Percentiles rank a stretch among this genome's conserved stretches.
phyloP scores from a whole-genome alignment of 2,797 vertebrate species.

The Brachymystax lenok region DNA sequence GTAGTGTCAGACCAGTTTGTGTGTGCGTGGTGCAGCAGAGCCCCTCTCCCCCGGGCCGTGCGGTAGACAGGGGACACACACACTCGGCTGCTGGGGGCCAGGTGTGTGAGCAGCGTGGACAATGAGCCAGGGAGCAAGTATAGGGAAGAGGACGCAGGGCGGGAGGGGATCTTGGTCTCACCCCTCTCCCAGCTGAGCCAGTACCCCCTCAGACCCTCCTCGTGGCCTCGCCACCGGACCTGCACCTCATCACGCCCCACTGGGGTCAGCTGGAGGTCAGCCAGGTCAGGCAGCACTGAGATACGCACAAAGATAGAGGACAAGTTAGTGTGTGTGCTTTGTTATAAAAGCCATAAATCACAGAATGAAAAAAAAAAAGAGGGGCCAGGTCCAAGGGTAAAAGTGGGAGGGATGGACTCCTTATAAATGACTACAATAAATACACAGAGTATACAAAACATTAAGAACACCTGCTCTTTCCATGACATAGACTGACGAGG shows the following conservation, averaged over 20 bases:
- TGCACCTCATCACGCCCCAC: constrained; percentile 41
- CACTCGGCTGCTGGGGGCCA: constrained; percentile 55
- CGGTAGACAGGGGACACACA: constrained; percentile 72
- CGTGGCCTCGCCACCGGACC: constrained; percentile 56
- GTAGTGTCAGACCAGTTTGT: constrained; percentile 30
- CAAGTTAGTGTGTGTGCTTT: background rate
- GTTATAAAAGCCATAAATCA: background rate
- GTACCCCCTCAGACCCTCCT: constrained; percentile 63
- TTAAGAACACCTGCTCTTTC: no score
- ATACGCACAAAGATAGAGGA: constrained; percentile 7
- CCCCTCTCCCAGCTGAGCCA: constrained; percentile 70
- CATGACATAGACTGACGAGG: no score
- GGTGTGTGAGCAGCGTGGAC: constrained; percentile 49
- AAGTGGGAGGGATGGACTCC: background rate
- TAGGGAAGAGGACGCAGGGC: constrained; percentile 38
- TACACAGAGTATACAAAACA: background rate
- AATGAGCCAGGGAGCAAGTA: constrained; percentile 55
- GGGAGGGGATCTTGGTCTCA: constrained; percentile 2
- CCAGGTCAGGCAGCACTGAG: constrained; percentile 52
- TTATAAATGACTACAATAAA: background rate
- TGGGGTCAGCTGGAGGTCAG: constrained; percentile 56
- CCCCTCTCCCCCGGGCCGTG: constrained; percentile 64
- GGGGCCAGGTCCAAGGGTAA: background rate
- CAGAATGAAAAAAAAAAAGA: background rate
- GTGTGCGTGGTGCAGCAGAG: constrained; percentile 64